Evolutionary conservation across 2,888 invertebrate species (phyloP), one percentile per base, ranked within the genome.

Genomic region (Lasioglossum morio): DNA sequence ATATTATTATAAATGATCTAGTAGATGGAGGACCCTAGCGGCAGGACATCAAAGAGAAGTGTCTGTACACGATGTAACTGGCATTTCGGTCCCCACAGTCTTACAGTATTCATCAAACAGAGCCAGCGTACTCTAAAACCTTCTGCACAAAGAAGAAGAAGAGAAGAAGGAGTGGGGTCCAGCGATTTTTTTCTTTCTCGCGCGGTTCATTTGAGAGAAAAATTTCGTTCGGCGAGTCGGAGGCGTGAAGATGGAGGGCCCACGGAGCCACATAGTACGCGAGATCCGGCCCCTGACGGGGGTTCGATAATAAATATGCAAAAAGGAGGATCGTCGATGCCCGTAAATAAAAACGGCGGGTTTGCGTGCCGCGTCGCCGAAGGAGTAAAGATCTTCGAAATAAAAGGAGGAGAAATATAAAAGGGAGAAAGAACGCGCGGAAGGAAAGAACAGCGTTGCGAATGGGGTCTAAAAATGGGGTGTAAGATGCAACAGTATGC

Each of bases 251-350:
- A 76, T 34, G 81, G 77, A 63, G 80, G 60, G 70, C n/a, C 72
- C 27, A 43, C 57, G 14, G 77, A 23, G 72, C 81, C 87, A 53
- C 87, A 82, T 81, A 84, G 82, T 80, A 84, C 76, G 77, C 78
- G 72, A 85, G 88, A 90, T 80, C 84, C 82, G 81, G 84, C 66
- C 84, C 66, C 73, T 74, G 48, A 37, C 81, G 72, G 82, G 72
- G 86, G 81, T 84, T 78, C 84, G 88, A 90, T 87, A 90, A 91
- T 91, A 91, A 91, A 91, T 91, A 91, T 91, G 91, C 89, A 90
- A 91, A 91, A 91, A 90, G 87, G 89, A 91, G 79, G 81, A 91
- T 83, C 84, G 43, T 30, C 81, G 87, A 82, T 85, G 89, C 82
- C 86, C 86, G 87, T 91, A 90, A 91, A 91, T 91, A 91, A 91